These are phyloP conservation scores for Melanitta fusca DNA, from an alignment of 2,797 vertebrate genomes.

Conservation along the genomic window DNA sequence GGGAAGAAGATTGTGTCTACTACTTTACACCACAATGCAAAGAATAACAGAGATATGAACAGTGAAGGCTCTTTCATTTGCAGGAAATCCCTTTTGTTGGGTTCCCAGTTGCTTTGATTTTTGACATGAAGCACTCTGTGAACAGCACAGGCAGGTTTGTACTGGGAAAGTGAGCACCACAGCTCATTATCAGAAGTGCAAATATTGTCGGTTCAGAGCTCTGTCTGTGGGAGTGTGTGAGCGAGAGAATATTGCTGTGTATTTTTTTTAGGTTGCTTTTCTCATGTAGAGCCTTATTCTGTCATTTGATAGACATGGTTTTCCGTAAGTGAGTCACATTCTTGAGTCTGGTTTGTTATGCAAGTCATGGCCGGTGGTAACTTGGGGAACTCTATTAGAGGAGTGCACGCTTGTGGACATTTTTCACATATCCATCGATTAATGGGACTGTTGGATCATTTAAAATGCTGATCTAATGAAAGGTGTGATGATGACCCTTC, in stretches of 20 bases:
- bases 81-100: neutral
- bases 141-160: neutral
- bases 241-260: neutral
- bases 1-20: neutral
- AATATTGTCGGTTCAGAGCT: neutral
- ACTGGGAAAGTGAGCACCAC: neutral
- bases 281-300: neutral
- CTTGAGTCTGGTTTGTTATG: neutral
- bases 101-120: neutral
- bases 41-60: neutral
- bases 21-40: neutral
- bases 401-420: neutral
- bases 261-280: neutral
- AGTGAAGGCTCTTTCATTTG: neutral
- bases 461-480: constrained; percentile 26
- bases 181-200: neutral
- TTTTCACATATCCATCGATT: neutral
- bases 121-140: neutral
- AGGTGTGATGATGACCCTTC: neutral
- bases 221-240: neutral
- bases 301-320: neutral
- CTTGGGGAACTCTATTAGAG: neutral
- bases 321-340: accelerated
- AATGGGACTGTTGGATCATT: neutral
- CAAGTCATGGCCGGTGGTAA: neutral